Evolutionary conservation across 2,797 vertebrate genomes (phyloP).

Genomic region (Chloroceryle amazona): DNA sequence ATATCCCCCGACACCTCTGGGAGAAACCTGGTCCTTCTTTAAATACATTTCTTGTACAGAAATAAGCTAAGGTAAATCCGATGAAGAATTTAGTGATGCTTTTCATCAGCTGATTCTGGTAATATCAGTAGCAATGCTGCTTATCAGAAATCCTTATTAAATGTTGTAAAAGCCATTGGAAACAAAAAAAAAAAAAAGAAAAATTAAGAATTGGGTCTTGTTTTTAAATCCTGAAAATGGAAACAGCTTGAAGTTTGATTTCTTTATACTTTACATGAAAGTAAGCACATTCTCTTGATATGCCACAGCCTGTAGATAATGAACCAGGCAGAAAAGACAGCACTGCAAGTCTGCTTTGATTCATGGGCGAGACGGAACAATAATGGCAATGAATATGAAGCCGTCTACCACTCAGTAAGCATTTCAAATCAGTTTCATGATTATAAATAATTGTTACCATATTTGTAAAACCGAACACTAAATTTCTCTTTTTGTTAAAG

Average conservation of each 20-base stretch:
- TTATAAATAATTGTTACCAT: conserved; percentile 59
- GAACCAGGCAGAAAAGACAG: conserved; percentile 61
- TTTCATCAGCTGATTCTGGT: background rate
- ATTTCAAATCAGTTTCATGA: conserved; percentile 51
- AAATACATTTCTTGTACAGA: background rate
- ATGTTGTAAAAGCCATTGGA: background rate
- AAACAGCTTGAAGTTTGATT: conserved; percentile 70
- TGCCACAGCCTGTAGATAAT: conserved; percentile 51
- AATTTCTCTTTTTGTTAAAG: conserved; percentile 53
- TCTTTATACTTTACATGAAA: conserved; percentile 71
- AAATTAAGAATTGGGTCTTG: conserved; percentile 8
- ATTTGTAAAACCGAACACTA: conserved; percentile 51
- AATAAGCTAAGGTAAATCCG: conserved; percentile 1
- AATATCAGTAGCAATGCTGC: background rate
- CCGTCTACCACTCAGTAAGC: conserved; percentile 30
- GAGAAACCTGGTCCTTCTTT: background rate
- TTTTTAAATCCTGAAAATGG: conserved; percentile 47
- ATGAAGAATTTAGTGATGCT: background rate
- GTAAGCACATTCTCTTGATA: conserved; percentile 68
- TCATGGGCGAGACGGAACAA: conserved; percentile 13
- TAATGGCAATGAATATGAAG: conserved; percentile 44
- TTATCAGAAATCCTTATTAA: conserved; percentile 39
- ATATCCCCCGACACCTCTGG: background rate
- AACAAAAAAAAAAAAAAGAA: background rate
- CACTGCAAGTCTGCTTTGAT: conserved; percentile 61